These are phyloP conservation scores for Fragum sueziense DNA, from an alignment of 2,888 invertebrate genomes.

Conservation along the genomic window DNA sequence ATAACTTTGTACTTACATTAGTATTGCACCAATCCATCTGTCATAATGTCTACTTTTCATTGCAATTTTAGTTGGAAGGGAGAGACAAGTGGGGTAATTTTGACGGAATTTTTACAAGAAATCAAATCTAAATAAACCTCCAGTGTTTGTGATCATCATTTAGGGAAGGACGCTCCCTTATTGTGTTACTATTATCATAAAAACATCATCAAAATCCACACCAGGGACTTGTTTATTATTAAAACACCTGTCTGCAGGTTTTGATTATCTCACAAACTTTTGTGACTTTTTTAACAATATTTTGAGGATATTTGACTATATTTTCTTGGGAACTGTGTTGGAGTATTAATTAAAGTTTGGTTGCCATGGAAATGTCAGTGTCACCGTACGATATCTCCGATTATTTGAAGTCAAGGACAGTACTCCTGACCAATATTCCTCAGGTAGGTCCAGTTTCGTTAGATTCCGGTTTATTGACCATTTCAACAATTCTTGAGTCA, in stretches of 20 bases:
- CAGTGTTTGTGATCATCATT: neutral
- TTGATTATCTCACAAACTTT: neutral
- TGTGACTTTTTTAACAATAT: neutral
- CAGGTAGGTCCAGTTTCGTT: constrained; percentile 42
- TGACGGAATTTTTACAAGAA: neutral
- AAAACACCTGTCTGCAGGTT: constrained; percentile 9
- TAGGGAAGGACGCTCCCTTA: constrained; percentile 1
- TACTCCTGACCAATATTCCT: constrained; percentile 51
- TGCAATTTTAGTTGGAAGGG: too few relatives aligned
- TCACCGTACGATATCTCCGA: constrained; percentile 55
- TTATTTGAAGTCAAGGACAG: constrained; percentile 52
- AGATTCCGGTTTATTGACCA: neutral
- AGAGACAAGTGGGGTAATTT: neutral
- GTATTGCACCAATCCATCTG: too few relatives aligned
- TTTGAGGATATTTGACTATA: neutral
- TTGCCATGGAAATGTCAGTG: constrained; percentile 47
- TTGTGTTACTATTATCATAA: constrained; percentile 6
- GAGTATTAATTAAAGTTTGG: neutral
- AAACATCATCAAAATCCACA: constrained; percentile 7
- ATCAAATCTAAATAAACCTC: neutral
- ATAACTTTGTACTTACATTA: too few relatives aligned
- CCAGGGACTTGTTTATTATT: constrained; percentile 14
- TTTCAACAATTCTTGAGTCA: neutral
- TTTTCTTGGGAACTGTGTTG: neutral
- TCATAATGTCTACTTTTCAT: too few relatives aligned